Evolutionary conservation across 2,888 invertebrate species (phyloP).

Genomic region (Drosophila neotestacea): DNA sequence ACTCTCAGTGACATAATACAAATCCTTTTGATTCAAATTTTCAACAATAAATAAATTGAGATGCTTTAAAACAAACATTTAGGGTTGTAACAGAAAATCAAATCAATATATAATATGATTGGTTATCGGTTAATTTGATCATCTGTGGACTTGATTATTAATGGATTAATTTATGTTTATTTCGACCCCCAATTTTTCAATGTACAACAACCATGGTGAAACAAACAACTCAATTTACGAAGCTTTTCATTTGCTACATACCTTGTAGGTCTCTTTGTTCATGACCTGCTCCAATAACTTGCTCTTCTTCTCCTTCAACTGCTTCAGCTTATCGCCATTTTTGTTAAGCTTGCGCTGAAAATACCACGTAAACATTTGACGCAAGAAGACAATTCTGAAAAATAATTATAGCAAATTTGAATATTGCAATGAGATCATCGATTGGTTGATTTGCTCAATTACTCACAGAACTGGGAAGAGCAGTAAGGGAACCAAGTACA

Average conservation of each 20-base stretch:
- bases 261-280: slow-evolving; percentile 99
- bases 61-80: too few relatives aligned
- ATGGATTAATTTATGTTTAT: too few relatives aligned
- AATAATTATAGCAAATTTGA: slow-evolving; percentile 14
- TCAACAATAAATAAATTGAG: too few relatives aligned
- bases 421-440: slow-evolving; percentile 42
- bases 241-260: slow-evolving; percentile 67
- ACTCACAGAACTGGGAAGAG: slow-evolving; percentile 94
- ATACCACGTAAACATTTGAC: slow-evolving; percentile 94
- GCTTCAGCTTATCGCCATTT: slow-evolving; percentile 90
- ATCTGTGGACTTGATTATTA: too few relatives aligned
- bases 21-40: too few relatives aligned
- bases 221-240: too few relatives aligned
- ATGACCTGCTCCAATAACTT: slow-evolving; percentile 97
- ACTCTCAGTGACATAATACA: too few relatives aligned
- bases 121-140: too few relatives aligned
- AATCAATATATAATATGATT: too few relatives aligned
- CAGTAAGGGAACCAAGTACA: slow-evolving; percentile 92
- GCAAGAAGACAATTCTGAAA: slow-evolving; percentile 90
- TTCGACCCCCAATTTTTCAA: too few relatives aligned
- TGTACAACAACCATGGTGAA: too few relatives aligned
- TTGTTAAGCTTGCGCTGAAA: slow-evolving; percentile 92
- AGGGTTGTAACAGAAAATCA: too few relatives aligned
- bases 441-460: slow-evolving; percentile 1
- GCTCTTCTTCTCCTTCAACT: slow-evolving; percentile 92